Percentiles rank a stretch among this genome's conserved stretches.
phyloP scores from a whole-genome alignment of 2,797 vertebrate genomes.

The Rhynchotus rufescens region DNA sequence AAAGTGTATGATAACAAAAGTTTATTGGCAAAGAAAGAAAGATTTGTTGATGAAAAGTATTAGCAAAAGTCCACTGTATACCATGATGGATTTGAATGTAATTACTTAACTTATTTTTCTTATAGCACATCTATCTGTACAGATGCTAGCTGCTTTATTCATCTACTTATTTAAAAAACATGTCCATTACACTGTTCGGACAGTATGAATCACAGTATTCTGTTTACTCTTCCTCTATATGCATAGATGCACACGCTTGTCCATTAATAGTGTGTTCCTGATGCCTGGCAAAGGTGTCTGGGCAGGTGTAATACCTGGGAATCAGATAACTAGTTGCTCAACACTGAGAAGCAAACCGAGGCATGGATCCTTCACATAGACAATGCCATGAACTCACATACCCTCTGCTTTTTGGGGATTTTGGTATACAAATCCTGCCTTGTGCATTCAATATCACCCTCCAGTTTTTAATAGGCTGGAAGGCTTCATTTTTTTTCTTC shows the following conservation, averaged over 20 bases:
- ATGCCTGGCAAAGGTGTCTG: background rate
- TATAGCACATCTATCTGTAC: background rate
- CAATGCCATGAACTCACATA: background rate
- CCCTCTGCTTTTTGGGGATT: background rate
- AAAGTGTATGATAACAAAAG: background rate
- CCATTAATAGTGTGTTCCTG: background rate
- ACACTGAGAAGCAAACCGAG: background rate
- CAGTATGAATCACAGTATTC: background rate
- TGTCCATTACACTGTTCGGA: background rate
- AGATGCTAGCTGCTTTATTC: background rate
- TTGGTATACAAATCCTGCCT: background rate
- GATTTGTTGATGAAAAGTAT: background rate
- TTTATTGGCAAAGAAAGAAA: background rate
- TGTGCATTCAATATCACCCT: background rate
- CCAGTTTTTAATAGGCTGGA: background rate
- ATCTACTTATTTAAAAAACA: background rate
- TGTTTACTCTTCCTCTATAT: background rate
- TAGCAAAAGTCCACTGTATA: background rate
- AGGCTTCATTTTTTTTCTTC: constrained; percentile 23
- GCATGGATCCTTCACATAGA: background rate
- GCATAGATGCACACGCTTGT: background rate
- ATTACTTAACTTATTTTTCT: background rate
- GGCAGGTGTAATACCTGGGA: background rate
- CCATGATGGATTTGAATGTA: background rate
- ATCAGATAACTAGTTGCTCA: background rate